phyloP scores from a whole-genome alignment of 1,140 invertebrate genomes.

The Limonius californicus region DNA sequence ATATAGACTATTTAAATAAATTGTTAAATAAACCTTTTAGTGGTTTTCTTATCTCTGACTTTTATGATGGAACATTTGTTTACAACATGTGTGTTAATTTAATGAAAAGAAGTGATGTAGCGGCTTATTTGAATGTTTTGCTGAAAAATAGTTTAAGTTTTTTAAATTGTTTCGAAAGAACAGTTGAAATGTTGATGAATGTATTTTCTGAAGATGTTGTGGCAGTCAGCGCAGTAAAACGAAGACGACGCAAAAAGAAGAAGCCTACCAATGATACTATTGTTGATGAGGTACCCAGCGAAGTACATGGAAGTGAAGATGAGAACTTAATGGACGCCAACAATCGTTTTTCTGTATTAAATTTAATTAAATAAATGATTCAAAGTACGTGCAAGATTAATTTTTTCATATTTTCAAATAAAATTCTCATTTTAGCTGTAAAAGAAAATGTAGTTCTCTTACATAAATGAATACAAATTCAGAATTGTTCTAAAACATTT shows the following conservation, averaged over 20 bases:
- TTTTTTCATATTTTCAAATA: too few relatives aligned
- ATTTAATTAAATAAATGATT: too few relatives aligned
- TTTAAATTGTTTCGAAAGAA: constrained; percentile 9
- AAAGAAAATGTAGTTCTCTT: neutral
- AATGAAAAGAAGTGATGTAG: constrained; percentile 29
- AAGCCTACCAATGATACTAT: neutral
- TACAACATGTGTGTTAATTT: constrained; percentile 60
- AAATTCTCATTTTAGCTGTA: too few relatives aligned
- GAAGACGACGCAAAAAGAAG: neutral
- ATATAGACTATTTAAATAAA: constrained; percentile 61
- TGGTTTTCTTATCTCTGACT: constrained; percentile 52
- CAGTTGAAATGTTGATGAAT: neutral
- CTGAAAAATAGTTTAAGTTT: constrained; percentile 25
- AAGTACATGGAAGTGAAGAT: neutral
- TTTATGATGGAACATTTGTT: constrained; percentile 68
- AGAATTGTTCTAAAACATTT: too few relatives aligned
- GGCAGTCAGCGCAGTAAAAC: neutral
- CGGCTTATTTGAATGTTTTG: constrained; percentile 27
- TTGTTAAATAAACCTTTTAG: constrained; percentile 57
- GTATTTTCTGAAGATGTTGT: neutral
- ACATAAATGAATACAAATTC: too few relatives aligned
- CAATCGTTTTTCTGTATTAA: neutral
- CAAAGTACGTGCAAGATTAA: too few relatives aligned
- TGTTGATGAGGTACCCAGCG: neutral
- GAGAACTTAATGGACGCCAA: neutral